phyloP scores from a whole-genome alignment of 2,888 invertebrate species.

The Ichneumon xanthorius region DNA sequence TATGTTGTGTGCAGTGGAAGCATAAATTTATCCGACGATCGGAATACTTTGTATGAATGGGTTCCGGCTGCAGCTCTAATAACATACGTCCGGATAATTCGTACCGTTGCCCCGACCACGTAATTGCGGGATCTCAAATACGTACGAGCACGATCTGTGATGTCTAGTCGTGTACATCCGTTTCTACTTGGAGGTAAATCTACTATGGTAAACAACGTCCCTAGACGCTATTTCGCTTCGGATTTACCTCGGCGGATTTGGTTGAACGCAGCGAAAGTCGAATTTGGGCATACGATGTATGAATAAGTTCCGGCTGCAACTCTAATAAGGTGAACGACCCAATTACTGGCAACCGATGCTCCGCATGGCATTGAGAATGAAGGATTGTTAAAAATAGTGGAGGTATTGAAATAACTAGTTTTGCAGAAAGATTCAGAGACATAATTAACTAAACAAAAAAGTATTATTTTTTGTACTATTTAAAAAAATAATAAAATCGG shows the following conservation, averaged over 20 bases:
- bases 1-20: constrained; percentile 14
- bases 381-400: too few relatives aligned
- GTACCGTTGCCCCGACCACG: background rate
- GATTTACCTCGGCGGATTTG: background rate
- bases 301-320: constrained; percentile 8
- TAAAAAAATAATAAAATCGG: too few relatives aligned
- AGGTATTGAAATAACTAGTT: too few relatives aligned
- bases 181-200: background rate
- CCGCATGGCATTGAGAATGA: too few relatives aligned
- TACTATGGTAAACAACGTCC: background rate
- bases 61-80: constrained; percentile 6
- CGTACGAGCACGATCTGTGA: constrained; percentile 5
- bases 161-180: background rate
- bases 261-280: background rate
- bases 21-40: constrained; percentile 47
- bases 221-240: too few relatives aligned
- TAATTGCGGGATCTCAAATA: constrained; percentile 21
- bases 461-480: too few relatives aligned
- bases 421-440: too few relatives aligned
- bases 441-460: too few relatives aligned
- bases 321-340: background rate
- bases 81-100: constrained; percentile 34
- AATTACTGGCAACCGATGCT: too few relatives aligned
- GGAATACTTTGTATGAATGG: constrained; percentile 33
- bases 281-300: constrained; percentile 2